Evolutionary conservation across 2,797 vertebrate species (phyloP), one percentile per base, ranked within the genome.

Genomic region (Bucorvus abyssinicus): DNA sequence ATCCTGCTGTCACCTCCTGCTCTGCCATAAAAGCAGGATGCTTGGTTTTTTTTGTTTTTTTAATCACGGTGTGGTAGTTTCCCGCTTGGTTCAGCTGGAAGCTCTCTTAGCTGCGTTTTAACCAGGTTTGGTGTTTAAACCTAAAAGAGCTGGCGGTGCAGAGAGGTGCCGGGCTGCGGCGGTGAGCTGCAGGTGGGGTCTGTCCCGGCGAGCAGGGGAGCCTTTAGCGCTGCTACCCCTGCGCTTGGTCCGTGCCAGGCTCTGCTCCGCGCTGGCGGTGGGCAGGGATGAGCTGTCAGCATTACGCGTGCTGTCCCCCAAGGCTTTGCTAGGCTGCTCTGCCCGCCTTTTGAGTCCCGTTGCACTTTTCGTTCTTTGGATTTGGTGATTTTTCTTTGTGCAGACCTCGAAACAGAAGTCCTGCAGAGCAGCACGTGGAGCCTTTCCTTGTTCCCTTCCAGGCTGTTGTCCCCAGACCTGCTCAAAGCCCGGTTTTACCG

Each of bases 171-270:
- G 4, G 27, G 24, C 22, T 6, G 50, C 65, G n/a, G 18, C 14
- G 26, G 23, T 8, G 50, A 1, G 3, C 7, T 10, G 9, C 32
- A 3, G 30, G 1, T 4, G 15, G 32, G 50, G 22, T 12, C 44
- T 32, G 27, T 53, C 12, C 18, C 2, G 16, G 11, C 26, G 7
- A 42, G 8, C 8, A 3, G 0, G 0, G 38, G 5, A 24, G 1
- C 5, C 53, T 42, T 22, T 3, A 6, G 5, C 57, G 45, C 21
- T 36, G 44, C 34, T 30, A 10, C 30, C 22, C 18, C 19, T 0
- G 6, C 12, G 45, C 14, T 7, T 21, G 71, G 40, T 18, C 49
- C 0, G 0, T 24, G 55, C 30, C 52, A 8, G 83, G 60, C 24
- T 44, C 29, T 36, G 2, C 10, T 30, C 49, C 1, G 2, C 1